Evolutionary conservation across 2,797 vertebrate species (phyloP).

Genomic region (Danio aesculapii): DNA sequence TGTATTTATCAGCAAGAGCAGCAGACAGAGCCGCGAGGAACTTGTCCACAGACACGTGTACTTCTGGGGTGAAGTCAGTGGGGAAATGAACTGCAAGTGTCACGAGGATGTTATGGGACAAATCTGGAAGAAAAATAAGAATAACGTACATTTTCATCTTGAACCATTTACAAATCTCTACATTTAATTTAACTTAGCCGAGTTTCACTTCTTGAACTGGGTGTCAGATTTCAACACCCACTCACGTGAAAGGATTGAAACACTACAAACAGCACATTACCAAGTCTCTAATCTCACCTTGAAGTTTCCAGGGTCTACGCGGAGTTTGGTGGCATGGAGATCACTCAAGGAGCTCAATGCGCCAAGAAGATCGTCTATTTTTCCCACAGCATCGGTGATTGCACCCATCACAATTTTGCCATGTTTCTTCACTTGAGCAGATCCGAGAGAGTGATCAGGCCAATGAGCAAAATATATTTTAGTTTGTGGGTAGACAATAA

Average conservation of each 20-base stretch:
- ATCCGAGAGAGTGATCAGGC: slow-evolving; percentile 64
- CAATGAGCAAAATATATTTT: slow-evolving; percentile 70
- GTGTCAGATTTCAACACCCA: background rate
- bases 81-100: slow-evolving; percentile 77
- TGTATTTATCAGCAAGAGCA: slow-evolving; percentile 82
- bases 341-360: slow-evolving; percentile 81
- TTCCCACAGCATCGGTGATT: slow-evolving; percentile 66
- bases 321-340: slow-evolving; percentile 85
- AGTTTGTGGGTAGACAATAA: slow-evolving; percentile 78
- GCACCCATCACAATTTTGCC: slow-evolving; percentile 74
- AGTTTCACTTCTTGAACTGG: background rate
- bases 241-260: background rate
- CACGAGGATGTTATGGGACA: slow-evolving; percentile 82
- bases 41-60: slow-evolving; percentile 86
- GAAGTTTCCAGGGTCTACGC: slow-evolving; percentile 88
- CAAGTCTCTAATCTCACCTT: slow-evolving; percentile 77
- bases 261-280: too few relatives aligned
- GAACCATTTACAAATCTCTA: background rate
- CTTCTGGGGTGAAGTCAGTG: slow-evolving; percentile 71
- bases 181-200: background rate
- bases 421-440: slow-evolving; percentile 73
- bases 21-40: slow-evolving; percentile 80
- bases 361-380: slow-evolving; percentile 75
- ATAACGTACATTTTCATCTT: background rate
- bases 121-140: slow-evolving; percentile 73